Evolutionary conservation across 2,888 invertebrate genomes (phyloP), one percentile per base, ranked within the genome.

Genomic region (Drosophila affinis): DNA sequence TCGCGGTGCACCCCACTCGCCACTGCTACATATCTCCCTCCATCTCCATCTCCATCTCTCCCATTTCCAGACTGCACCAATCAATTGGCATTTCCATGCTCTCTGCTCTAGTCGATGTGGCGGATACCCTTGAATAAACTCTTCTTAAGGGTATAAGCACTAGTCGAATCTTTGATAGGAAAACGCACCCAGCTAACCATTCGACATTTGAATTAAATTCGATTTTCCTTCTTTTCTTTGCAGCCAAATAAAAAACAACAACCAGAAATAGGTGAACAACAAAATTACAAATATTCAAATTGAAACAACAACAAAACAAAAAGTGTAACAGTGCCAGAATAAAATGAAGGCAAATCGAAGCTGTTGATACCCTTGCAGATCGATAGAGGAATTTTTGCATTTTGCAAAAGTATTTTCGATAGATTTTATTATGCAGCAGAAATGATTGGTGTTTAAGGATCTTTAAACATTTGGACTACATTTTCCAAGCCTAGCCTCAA

Each of bases 1-100:
- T 59, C 59, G 32, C 46, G 60, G 60, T 59, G 18, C 60, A 29
- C 18, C 27, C 47, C 21, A 34, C 18, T 48, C 24, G 34, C 21
- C 18, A 21, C 12, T 47, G 10, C 39, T 1, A 24, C 4, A 6
- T 39, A 39, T 39, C 39, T 14, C 14, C 14, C 9, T 9, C 32
- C 32, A 24, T 24, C 29, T 24, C 29, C 29, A 7, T 9, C 6
- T 12, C 14, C 34, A 34, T 34, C 14, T 39, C 39, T 6, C 39
- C 39, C 39, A 7, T 39, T 39, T 7, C 7, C n/a, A n/a, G 39
- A n/a, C n/a, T 39, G 7, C n/a, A 39, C 39, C 14, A 39, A 39
- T 39, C 39, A n/a, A 39, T 39, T 39, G 39, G 14, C 39, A n/a
- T 39, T 14, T 12, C 39, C 14, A 39, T 39, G 14, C 39, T 2